These are phyloP conservation scores for Porites rus DNA, from an alignment of 92 coral and sea anemone species.

Conservation along the genomic window DNA sequence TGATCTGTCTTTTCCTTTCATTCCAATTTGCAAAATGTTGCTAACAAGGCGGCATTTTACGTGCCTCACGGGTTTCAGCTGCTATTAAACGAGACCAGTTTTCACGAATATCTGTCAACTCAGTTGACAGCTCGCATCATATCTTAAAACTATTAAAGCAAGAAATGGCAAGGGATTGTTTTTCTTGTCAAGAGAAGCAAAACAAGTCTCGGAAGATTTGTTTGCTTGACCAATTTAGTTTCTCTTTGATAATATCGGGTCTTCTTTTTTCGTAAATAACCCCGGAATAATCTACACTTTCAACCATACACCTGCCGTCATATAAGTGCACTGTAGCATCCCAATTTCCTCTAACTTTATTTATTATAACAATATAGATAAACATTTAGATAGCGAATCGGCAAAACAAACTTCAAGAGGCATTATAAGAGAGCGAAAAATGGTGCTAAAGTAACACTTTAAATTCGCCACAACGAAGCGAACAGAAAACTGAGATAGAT, in stretches of 20 bases:
- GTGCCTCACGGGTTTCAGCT: not conserved
- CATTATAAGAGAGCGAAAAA: not conserved
- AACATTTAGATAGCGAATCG: not conserved
- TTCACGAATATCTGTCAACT: too few relatives aligned
- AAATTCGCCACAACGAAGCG: not conserved
- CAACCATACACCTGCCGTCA: slow-evolving; percentile 6
- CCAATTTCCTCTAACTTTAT: slow-evolving; percentile 13
- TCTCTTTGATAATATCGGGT: not conserved
- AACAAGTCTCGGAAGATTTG: slow-evolving; percentile 5
- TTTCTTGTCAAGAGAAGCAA: not conserved
- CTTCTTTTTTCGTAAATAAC: not conserved
- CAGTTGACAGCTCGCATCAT: not conserved
- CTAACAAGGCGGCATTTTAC: not conserved
- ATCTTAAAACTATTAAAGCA: not conserved
- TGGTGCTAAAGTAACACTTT: too few relatives aligned
- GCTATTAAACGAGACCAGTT: not conserved
- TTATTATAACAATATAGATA: slow-evolving; percentile 5
- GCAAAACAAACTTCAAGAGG: not conserved
- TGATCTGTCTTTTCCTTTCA: not conserved
- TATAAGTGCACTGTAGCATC: slow-evolving; percentile 1
- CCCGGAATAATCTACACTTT: not conserved
- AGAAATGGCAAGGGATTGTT: not conserved
- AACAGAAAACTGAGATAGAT: not conserved
- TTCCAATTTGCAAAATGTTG: not conserved
- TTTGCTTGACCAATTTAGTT: not conserved